Evolutionary conservation across 2,888 invertebrate species (phyloP).

Genomic region (Caenorhabditis sp.): DNA sequence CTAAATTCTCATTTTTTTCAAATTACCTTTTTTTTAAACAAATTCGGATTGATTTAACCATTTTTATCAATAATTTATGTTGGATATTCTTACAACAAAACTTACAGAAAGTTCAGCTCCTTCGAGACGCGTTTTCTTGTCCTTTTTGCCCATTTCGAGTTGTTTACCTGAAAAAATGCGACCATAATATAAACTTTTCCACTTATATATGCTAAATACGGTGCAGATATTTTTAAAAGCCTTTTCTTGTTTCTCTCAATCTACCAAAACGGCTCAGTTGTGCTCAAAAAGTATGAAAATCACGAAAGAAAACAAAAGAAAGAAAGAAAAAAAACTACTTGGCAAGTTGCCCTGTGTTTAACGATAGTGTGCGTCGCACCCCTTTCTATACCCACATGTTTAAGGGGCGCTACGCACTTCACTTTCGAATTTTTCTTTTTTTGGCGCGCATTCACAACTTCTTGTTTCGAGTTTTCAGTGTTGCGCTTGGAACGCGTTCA

Average conservation of each 20-base stretch:
- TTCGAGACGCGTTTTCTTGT: constrained; percentile 41
- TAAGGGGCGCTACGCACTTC: constrained; percentile 32
- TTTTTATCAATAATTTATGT: too few relatives aligned
- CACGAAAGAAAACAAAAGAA: background rate
- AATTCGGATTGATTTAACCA: too few relatives aligned
- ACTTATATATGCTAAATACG: too few relatives aligned
- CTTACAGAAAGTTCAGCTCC: constrained; percentile 47
- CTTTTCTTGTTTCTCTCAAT: too few relatives aligned
- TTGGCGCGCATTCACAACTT: constrained; percentile 35
- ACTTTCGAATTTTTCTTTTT: constrained; percentile 31
- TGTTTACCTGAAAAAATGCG: background rate
- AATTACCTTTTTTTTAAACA: too few relatives aligned
- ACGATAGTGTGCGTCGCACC: constrained; percentile 28
- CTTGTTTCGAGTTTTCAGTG: background rate
- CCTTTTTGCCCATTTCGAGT: constrained; percentile 56
- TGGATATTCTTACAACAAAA: constrained; percentile 8
- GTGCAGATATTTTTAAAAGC: too few relatives aligned
- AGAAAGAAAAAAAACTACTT: constrained; percentile 4
- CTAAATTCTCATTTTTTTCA: too few relatives aligned
- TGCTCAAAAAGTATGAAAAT: background rate
- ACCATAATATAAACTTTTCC: background rate
- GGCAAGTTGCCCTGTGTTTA: constrained; percentile 32
- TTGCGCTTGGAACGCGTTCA: background rate
- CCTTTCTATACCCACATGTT: constrained; percentile 19
- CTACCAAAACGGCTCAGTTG: too few relatives aligned